Evolutionary conservation across 2,797 vertebrate genomes (phyloP).

Genomic region (Macrochelys suwanniensis): DNA sequence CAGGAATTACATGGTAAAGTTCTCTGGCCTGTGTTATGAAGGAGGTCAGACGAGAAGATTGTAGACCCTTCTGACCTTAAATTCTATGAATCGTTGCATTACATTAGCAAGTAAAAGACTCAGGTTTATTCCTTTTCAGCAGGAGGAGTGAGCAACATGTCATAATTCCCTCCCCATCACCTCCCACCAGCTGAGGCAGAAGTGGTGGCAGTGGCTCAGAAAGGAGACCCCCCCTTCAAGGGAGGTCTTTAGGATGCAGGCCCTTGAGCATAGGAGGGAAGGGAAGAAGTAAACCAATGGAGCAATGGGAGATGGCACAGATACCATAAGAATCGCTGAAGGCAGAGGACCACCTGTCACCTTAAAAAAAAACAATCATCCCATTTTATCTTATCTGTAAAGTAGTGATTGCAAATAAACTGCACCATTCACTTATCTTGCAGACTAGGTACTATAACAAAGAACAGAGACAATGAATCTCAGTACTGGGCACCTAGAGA

Average conservation of each 20-base stretch:
- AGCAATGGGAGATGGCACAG: background rate
- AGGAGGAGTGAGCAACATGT: background rate
- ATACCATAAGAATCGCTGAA: background rate
- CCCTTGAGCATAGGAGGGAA: background rate
- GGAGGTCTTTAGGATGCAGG: background rate
- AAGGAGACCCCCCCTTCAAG: background rate
- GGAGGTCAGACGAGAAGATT: background rate
- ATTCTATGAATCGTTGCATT: background rate
- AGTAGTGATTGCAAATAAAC: background rate
- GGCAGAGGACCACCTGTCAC: background rate
- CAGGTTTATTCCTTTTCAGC: background rate
- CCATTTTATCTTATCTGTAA: background rate
- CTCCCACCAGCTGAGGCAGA: fast-evolving
- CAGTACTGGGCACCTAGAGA: background rate
- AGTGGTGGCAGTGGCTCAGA: background rate
- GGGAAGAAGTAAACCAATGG: background rate
- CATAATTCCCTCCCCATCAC: fast-evolving
- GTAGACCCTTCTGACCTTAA: background rate
- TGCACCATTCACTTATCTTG: background rate
- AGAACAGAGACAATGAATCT: background rate
- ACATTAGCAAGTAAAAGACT: background rate
- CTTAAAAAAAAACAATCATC: background rate
- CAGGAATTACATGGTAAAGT: background rate
- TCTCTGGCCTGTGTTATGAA: background rate
- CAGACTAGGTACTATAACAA: background rate